Conservation (phyloP, 2,888 invertebrate genomes). For the Escarpia spicata region DNA sequence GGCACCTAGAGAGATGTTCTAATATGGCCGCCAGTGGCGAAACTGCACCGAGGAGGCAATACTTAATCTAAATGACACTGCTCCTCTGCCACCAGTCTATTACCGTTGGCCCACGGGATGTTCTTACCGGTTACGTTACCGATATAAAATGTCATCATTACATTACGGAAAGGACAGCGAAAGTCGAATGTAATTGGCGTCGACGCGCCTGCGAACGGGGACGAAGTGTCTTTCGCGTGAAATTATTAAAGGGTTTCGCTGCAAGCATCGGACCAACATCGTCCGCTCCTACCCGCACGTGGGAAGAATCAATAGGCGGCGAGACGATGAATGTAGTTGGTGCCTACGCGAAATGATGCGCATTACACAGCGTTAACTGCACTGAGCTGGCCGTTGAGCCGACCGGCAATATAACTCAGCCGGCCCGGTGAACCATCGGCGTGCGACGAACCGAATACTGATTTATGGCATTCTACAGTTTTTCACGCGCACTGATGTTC, state of each 20-base stretch:
- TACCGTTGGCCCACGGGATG: neutral
- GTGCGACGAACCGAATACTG: neutral
- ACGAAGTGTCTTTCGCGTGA: neutral
- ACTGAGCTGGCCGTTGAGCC: neutral
- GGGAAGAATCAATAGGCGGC: neutral
- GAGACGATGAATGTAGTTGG: neutral
- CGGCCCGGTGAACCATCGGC: neutral
- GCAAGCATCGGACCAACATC: neutral
- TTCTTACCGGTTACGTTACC: neutral
- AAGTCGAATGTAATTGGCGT: neutral
- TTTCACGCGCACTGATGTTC: neutral
- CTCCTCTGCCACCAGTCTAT: neutral
- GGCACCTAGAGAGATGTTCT: too few relatives aligned
- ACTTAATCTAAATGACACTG: neutral
- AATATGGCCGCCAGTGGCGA: neutral
- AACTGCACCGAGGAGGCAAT: neutral
- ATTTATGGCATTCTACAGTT: neutral
- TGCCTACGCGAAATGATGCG: neutral
- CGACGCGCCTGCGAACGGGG: neutral
- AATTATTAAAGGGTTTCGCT: constrained; percentile 5
- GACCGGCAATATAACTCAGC: too few relatives aligned
- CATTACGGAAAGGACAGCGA: neutral
- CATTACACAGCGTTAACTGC: neutral
- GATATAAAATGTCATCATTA: neutral
- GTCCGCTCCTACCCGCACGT: neutral